These are phyloP conservation scores for Lerema accius DNA, from an alignment of 1,140 invertebrate genomes.

Conservation along the genomic window DNA sequence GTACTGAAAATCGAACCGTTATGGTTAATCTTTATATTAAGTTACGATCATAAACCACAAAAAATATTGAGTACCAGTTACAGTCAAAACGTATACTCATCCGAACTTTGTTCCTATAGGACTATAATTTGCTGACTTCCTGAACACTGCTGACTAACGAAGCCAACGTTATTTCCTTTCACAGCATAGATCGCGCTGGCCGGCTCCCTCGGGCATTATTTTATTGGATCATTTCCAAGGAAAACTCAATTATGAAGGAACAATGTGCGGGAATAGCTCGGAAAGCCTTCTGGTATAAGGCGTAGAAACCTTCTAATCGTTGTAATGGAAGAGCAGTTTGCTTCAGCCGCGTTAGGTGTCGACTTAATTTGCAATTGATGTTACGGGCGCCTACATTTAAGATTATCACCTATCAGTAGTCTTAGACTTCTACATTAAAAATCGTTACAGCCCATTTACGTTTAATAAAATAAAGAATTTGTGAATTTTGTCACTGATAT, in stretches of 20 bases:
- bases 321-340: conserved; percentile 29
- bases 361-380: conserved; percentile 2
- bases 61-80: too few relatives aligned
- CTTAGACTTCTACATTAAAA: too few relatives aligned
- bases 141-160: neutral
- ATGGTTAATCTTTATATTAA: too few relatives aligned
- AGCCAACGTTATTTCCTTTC: conserved; percentile 41
- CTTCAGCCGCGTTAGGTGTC: conserved; percentile 10
- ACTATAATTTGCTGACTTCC: neutral
- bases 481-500: too few relatives aligned
- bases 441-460: too few relatives aligned
- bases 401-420: too few relatives aligned
- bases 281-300: conserved; percentile 42
- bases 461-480: too few relatives aligned
- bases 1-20: too few relatives aligned
- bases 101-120: too few relatives aligned
- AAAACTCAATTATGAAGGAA: conserved; percentile 62
- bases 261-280: conserved; percentile 49
- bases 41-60: too few relatives aligned
- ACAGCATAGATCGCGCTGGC: conserved; percentile 25
- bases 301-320: conserved; percentile 37
- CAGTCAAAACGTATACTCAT: too few relatives aligned
- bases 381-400: neutral
- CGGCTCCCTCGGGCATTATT: conserved; percentile 45
- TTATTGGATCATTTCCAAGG: conserved; percentile 64